These are phyloP conservation scores for Piezodorus guildinii DNA, from an alignment of 1,140 invertebrate species.

Conservation along the genomic window DNA sequence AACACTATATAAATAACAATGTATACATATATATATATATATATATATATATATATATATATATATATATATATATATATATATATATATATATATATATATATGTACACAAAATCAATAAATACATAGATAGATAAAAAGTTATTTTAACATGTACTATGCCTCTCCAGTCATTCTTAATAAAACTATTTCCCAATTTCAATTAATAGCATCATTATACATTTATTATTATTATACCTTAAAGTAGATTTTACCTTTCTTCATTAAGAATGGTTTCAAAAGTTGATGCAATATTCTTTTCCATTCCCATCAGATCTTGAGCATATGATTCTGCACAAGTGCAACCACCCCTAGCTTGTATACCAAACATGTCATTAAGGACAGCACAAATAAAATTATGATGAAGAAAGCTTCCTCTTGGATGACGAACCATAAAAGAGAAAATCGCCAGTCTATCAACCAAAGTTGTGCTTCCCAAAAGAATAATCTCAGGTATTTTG, in stretches of 20 bases:
- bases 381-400: constrained; percentile 81
- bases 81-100: too few relatives aligned
- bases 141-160: too few relatives aligned
- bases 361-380: constrained; percentile 84
- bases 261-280: constrained; percentile 66
- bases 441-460: constrained; percentile 66
- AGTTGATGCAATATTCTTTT: constrained; percentile 55
- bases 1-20: too few relatives aligned
- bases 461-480: constrained; percentile 58
- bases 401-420: constrained; percentile 68
- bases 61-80: too few relatives aligned
- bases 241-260: constrained; percentile 45
- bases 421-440: constrained; percentile 74
- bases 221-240: too few relatives aligned
- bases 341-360: constrained; percentile 77
- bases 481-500: constrained; percentile 62
- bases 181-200: too few relatives aligned
- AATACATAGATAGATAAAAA: too few relatives aligned
- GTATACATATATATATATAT: too few relatives aligned
- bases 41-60: too few relatives aligned
- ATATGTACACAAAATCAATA: too few relatives aligned
- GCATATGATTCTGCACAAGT: constrained; percentile 76
- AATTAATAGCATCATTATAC: too few relatives aligned
- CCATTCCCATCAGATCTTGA: constrained; percentile 72
- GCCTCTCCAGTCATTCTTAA: too few relatives aligned